phyloP scores from a whole-genome alignment of 1,140 invertebrate genomes.

The Araneus ventricosus region DNA sequence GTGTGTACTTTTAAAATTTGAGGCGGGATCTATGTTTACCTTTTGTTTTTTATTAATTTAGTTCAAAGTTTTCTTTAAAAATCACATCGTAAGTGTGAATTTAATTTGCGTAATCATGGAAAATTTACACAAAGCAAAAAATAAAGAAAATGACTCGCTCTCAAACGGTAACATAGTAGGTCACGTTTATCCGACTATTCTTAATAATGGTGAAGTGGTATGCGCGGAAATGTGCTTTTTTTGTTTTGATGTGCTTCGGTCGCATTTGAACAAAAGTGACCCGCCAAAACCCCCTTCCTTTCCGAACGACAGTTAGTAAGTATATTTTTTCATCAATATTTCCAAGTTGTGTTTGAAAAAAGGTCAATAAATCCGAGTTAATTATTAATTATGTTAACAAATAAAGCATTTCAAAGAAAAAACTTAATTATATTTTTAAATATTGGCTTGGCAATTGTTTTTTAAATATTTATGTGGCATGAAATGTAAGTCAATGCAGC shows the following conservation, averaged over 20 bases:
- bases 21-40: not conserved
- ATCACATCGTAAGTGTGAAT: not conserved
- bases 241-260: conserved; percentile 98
- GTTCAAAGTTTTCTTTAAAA: not conserved
- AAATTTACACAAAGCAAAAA: not conserved
- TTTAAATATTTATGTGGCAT: too few relatives aligned
- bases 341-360: too few relatives aligned
- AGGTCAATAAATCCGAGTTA: too few relatives aligned
- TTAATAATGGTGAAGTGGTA: conserved; percentile 16
- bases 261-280: conserved; percentile 93
- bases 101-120: not conserved
- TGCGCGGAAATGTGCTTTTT: conserved; percentile 94
- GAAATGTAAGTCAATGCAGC: too few relatives aligned
- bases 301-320: conserved; percentile 96
- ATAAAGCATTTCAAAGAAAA: too few relatives aligned
- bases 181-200: not conserved
- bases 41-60: not conserved
- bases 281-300: conserved; percentile 93
- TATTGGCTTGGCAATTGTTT: too few relatives aligned
- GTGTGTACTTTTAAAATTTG: not conserved
- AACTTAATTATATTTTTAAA: too few relatives aligned
- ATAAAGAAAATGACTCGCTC: not conserved
- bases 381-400: too few relatives aligned
- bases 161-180: not conserved
- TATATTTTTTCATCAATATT: conserved; percentile 77